phyloP scores from a whole-genome alignment of 2,888 invertebrate genomes.

The Acronicta aceris region DNA sequence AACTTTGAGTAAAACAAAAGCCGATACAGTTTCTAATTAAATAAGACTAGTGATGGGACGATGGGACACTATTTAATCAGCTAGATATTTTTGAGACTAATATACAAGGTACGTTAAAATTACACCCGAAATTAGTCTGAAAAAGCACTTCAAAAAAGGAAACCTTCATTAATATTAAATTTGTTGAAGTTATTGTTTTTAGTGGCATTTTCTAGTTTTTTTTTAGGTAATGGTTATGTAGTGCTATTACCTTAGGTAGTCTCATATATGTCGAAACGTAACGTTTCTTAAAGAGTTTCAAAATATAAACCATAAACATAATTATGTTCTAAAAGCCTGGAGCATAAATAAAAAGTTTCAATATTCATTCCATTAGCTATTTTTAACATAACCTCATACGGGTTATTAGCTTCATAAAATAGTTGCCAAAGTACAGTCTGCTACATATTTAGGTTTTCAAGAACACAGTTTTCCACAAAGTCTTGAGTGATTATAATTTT shows the following conservation, averaged over 20 bases:
- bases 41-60: slow-evolving; percentile 10
- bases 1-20: slow-evolving; percentile 46
- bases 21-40: slow-evolving; percentile 50
- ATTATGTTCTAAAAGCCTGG: background rate
- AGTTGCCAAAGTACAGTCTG: slow-evolving; percentile 8
- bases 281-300: background rate
- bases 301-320: background rate
- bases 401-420: slow-evolving; percentile 15
- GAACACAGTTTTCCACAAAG: slow-evolving; percentile 18
- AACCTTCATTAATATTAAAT: no score
- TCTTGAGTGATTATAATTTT: slow-evolving; percentile 8
- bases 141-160: no score
- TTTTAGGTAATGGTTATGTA: no score
- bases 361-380: slow-evolving; percentile 20
- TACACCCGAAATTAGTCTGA: no score
- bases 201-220: no score
- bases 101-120: no score
- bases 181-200: no score
- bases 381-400: slow-evolving; percentile 12
- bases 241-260: no score
- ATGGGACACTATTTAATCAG: background rate
- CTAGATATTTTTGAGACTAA: no score
- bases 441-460: slow-evolving; percentile 12
- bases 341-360: background rate
- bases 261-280: no score